Evolutionary conservation across 1,140 invertebrate genomes (phyloP).

Genomic region (Chlorops oryzae): DNA sequence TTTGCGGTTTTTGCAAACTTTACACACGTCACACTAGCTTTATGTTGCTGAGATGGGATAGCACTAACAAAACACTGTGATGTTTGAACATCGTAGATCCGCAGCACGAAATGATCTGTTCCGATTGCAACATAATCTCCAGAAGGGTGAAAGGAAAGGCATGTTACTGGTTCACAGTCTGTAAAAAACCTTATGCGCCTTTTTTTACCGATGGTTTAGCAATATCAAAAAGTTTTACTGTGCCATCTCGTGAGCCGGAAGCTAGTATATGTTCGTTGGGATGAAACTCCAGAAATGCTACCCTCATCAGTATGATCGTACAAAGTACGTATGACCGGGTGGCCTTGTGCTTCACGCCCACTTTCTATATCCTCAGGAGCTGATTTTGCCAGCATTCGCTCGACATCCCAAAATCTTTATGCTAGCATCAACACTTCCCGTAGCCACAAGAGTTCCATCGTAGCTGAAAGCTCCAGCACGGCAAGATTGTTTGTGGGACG

Average conservation of each 20-base stretch:
- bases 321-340: conserved; percentile 96
- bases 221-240: conserved; percentile 95
- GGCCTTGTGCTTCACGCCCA: conserved; percentile 78
- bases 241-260: conserved; percentile 89
- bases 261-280: conserved; percentile 87
- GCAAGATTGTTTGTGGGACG: conserved; percentile 95
- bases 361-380: conserved; percentile 76
- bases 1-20: conserved; percentile 77
- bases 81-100: conserved; percentile 93
- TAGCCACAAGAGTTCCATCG: conserved; percentile 94
- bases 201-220: conserved; percentile 97
- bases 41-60: conserved; percentile 88
- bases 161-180: conserved; percentile 83
- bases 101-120: conserved; percentile 82
- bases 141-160: conserved; percentile 89
- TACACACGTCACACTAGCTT: conserved; percentile 74
- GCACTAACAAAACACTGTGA: conserved; percentile 92
- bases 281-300: conserved; percentile 95
- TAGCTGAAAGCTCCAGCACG: conserved; percentile 89
- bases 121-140: conserved; percentile 93
- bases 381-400: conserved; percentile 93
- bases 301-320: conserved; percentile 98
- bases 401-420: conserved; percentile 98
- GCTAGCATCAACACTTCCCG: conserved; percentile 95
- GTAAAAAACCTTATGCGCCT: conserved; percentile 92